phyloP scores from a whole-genome alignment of 2,888 invertebrate genomes.

The Cantharis lateralis region DNA sequence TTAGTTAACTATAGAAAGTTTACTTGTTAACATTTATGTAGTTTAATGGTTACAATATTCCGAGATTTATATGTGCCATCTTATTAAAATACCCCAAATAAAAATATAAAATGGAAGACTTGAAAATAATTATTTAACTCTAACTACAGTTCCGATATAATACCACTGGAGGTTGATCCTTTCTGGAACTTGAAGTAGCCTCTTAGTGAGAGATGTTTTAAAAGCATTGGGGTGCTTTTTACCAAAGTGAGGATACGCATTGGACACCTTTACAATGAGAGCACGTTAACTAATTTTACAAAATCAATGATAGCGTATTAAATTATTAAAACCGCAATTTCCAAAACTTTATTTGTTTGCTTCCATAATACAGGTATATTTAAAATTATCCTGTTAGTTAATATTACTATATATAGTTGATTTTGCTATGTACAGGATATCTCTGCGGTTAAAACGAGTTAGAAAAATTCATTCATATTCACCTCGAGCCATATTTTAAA shows the following conservation, averaged over 20 bases:
- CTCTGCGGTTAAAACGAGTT: no score
- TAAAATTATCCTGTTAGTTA: no score
- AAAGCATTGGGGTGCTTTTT: slow-evolving; percentile 1
- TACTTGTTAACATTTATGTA: background rate
- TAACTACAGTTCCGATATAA: background rate
- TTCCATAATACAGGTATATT: no score
- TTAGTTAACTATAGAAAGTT: background rate
- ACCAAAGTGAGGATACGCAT: slow-evolving; percentile 1
- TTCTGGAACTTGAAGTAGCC: background rate
- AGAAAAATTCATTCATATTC: no score
- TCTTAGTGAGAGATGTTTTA: background rate
- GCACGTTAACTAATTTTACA: background rate
- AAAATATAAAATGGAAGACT: background rate
- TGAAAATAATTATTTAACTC: background rate
- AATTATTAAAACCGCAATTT: background rate
- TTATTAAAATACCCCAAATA: background rate
- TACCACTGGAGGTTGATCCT: background rate
- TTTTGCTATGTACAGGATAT: no score
- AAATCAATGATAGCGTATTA: background rate
- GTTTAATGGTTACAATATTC: background rate
- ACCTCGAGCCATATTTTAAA: no score
- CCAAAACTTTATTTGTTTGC: no score
- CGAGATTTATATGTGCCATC: background rate
- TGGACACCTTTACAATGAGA: background rate
- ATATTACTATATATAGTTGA: no score